Evolutionary conservation across 2,888 invertebrate species (phyloP).

Genomic region (Agriopis leucophaearia): DNA sequence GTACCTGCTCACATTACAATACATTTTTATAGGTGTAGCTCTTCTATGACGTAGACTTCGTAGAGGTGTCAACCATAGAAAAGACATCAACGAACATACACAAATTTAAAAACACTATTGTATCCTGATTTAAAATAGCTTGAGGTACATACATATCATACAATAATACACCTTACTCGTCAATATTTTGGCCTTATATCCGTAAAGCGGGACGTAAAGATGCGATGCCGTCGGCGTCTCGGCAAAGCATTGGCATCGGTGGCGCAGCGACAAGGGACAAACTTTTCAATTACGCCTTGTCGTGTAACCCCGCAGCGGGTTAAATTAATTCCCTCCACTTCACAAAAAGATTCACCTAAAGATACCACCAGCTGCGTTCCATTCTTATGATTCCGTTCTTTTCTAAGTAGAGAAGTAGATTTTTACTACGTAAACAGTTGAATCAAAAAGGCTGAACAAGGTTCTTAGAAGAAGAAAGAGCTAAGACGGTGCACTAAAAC

Average conservation of each 20-base stretch:
- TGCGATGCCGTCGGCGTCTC: constrained; percentile 62
- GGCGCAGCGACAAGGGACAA: constrained; percentile 73
- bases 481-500: too few species aligned
- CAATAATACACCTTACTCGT: not conserved
- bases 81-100: constrained; percentile 10
- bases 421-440: not conserved
- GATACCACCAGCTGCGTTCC: constrained; percentile 72
- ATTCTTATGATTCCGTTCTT: constrained; percentile 24
- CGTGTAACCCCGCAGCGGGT: constrained; percentile 87
- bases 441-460: too few species aligned
- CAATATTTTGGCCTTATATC: not conserved
- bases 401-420: constrained; percentile 37
- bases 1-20: not conserved
- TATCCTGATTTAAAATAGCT: not conserved
- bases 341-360: constrained; percentile 83
- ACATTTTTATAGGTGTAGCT: not conserved
- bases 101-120: not conserved
- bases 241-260: constrained; percentile 22
- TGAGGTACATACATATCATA: not conserved
- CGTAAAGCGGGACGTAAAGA: constrained; percentile 35
- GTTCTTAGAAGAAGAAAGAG: too few species aligned
- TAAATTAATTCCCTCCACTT: constrained; percentile 87
- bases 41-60: constrained; percentile 20
- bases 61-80: constrained; percentile 6
- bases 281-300: constrained; percentile 86